Conservation (phyloP, 2,888 invertebrate genomes). For the Archips xylosteana region DNA sequence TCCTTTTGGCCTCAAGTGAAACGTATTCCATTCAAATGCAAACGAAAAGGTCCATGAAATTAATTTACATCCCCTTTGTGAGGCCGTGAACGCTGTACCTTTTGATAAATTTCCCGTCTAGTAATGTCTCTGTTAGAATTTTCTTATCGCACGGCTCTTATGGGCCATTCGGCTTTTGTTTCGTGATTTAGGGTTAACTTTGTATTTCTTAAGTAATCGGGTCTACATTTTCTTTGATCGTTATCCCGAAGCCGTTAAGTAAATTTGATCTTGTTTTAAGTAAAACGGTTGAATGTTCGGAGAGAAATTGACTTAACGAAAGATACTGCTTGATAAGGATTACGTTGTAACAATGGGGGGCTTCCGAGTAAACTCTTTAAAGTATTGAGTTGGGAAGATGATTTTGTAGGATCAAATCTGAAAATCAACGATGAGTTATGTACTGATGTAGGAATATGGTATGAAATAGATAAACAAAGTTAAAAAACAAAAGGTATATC, state of each 20-base stretch:
- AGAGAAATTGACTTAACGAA: slow-evolving; percentile 28
- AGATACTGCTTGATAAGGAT: slow-evolving; percentile 25
- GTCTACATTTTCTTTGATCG: slow-evolving; percentile 45
- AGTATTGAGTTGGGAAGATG: neutral
- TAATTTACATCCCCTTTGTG: slow-evolving; percentile 79
- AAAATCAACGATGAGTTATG: no score
- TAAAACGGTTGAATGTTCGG: slow-evolving; percentile 35
- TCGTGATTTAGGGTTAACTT: slow-evolving; percentile 46
- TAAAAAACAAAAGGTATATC: no score
- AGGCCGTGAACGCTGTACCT: slow-evolving; percentile 55
- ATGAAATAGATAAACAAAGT: no score
- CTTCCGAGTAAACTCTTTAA: slow-evolving; percentile 5
- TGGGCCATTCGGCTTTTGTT: slow-evolving; percentile 58
- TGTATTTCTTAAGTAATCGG: slow-evolving; percentile 47
- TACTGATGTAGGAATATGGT: no score
- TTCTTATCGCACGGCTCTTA: slow-evolving; percentile 67
- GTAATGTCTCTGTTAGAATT: slow-evolving; percentile 54
- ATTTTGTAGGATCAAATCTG: no score
- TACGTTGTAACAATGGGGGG: slow-evolving; percentile 23
- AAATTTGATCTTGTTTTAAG: slow-evolving; percentile 49
- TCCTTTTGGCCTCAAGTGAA: slow-evolving; percentile 57
- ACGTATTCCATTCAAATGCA: slow-evolving; percentile 65
- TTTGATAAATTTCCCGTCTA: slow-evolving; percentile 68
- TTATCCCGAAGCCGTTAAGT: slow-evolving; percentile 46
- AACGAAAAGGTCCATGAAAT: slow-evolving; percentile 72